A percentile compares a stretch with the other conserved stretches of the same genome.
Conservation (phyloP, 2,797 vertebrate species). For the Pagetopsis macropterus region DNA sequence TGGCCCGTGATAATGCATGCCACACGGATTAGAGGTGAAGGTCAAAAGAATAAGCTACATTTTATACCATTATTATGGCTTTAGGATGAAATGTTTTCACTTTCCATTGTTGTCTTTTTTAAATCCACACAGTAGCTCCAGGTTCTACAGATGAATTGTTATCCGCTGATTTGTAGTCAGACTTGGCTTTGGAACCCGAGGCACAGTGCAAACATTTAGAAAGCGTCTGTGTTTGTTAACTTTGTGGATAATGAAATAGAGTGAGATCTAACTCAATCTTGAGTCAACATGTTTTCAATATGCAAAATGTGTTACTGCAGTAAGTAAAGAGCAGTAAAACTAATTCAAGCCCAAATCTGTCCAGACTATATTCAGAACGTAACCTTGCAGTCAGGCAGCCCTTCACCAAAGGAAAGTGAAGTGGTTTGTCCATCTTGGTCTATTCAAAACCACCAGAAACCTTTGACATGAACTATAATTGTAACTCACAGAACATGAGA, state of each 20-base stretch:
- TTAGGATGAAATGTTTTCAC: conserved; percentile 9
- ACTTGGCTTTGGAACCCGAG: not conserved
- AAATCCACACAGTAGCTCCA: not conserved
- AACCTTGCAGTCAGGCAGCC: no score
- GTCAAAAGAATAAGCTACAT: conserved; percentile 9
- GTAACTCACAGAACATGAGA: no score
- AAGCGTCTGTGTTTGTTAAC: conserved; percentile 2
- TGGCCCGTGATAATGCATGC: conserved; percentile 15
- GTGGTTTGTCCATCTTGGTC: no score
- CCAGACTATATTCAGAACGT: no score
- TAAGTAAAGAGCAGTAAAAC: no score
- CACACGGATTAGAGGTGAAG: conserved; percentile 22
- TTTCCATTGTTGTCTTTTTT: not conserved
- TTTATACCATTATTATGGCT: conserved; percentile 5
- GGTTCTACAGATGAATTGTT: not conserved
- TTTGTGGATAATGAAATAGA: not conserved
- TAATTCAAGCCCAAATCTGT: no score
- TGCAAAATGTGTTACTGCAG: not conserved
- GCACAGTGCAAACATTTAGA: conserved; percentile 5
- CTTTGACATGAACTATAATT: no score
- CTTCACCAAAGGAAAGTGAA: no score
- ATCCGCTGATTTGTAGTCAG: not conserved
- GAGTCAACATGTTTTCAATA: not conserved
- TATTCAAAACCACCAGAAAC: no score
- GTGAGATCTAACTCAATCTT: not conserved